These are phyloP conservation scores for Triops cancriformis DNA, from an alignment of 1,140 invertebrate genomes.

Conservation along the genomic window DNA sequence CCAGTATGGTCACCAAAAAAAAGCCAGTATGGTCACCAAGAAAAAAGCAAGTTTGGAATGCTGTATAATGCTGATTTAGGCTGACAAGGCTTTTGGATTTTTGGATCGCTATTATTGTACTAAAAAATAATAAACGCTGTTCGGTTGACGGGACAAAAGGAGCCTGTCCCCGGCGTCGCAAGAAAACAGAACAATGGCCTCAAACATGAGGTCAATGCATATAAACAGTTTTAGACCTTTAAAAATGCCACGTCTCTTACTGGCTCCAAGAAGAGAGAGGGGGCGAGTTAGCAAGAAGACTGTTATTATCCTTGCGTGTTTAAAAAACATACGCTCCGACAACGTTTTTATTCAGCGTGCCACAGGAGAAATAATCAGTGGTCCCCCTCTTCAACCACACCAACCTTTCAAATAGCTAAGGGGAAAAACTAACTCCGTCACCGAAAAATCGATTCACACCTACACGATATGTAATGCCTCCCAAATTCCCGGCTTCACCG, in stretches of 20 bases:
- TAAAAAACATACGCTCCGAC: background rate
- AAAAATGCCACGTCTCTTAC: background rate
- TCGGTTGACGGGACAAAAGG: background rate
- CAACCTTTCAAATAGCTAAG: background rate
- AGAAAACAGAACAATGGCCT: background rate
- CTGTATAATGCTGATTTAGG: background rate
- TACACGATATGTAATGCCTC: background rate
- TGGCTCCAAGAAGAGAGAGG: background rate
- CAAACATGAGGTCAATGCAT: slow-evolving; percentile 10
- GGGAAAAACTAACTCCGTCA: background rate
- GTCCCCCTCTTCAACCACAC: no score
- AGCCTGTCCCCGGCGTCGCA: slow-evolving; percentile 7
- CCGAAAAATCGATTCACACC: background rate
- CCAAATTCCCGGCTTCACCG: no score
- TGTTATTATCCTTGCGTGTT: slow-evolving; percentile 2
- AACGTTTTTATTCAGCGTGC: background rate
- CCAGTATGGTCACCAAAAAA: background rate
- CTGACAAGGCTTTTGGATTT: background rate
- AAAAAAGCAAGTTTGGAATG: background rate
- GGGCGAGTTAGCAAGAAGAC: background rate
- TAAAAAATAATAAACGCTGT: background rate
- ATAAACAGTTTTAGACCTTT: background rate
- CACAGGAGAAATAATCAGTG: background rate
- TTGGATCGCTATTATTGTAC: background rate
- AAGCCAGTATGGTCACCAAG: background rate